These are phyloP conservation scores for Bombus sylvicola DNA, from an alignment of 1,140 invertebrate genomes.

Conservation along the genomic window DNA sequence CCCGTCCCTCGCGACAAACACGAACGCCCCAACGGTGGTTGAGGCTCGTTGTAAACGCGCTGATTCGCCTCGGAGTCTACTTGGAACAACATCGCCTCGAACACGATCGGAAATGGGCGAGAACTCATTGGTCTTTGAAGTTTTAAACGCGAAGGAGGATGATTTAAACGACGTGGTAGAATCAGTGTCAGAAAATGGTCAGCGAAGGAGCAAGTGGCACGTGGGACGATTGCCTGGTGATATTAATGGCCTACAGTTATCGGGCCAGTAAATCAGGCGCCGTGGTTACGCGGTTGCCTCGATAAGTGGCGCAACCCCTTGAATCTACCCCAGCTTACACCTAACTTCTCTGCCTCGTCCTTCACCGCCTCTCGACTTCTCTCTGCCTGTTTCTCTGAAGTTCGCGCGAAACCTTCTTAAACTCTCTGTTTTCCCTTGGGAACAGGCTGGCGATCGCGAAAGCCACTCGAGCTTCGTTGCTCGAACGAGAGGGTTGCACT, in stretches of 20 bases:
- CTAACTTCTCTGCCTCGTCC: not conserved
- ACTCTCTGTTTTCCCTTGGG: too few relatives aligned
- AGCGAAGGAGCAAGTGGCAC: not conserved
- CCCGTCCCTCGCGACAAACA: too few relatives aligned
- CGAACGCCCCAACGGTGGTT: too few relatives aligned
- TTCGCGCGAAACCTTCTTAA: not conserved
- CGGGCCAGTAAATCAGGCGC: slow-evolving; percentile 36
- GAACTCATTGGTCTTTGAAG: too few relatives aligned
- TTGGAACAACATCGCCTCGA: too few relatives aligned
- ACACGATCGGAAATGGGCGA: too few relatives aligned
- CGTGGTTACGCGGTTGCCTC: slow-evolving; percentile 26
- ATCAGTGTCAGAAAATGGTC: not conserved
- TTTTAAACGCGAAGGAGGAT: too few relatives aligned
- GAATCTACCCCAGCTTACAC: not conserved
- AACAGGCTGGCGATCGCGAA: too few relatives aligned
- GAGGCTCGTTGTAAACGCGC: too few relatives aligned
- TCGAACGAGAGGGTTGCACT: not conserved
- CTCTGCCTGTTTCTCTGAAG: not conserved
- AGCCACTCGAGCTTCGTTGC: not conserved
- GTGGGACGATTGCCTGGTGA: slow-evolving; percentile 5
- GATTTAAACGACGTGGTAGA: too few relatives aligned
- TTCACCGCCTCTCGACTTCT: not conserved
- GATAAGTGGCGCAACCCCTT: slow-evolving; percentile 44
- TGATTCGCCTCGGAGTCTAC: too few relatives aligned
- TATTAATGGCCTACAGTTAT: slow-evolving; percentile 37